phyloP scores from a whole-genome alignment of 2,797 vertebrate genomes.

The Acanthopagrus latus region DNA sequence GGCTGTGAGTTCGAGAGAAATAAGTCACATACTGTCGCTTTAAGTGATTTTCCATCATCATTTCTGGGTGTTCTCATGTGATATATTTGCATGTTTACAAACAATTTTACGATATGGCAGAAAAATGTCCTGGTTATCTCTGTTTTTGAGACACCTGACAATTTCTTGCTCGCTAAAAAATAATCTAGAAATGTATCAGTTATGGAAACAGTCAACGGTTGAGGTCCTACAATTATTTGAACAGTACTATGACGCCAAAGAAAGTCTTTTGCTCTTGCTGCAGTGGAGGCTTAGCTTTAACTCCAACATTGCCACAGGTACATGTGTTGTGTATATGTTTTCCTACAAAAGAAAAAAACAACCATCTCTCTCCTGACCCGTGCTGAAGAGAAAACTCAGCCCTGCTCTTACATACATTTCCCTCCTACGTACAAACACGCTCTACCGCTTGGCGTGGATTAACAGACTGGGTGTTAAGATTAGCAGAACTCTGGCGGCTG shows the following conservation, averaged over 20 bases:
- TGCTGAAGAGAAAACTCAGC: neutral
- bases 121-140: neutral
- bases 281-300: no score
- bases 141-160: neutral
- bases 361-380: neutral
- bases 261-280: neutral
- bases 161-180: no score
- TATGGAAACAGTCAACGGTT: neutral
- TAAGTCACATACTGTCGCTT: no score
- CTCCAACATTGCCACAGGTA: neutral
- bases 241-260: neutral
- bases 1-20: no score
- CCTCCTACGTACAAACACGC: conserved; percentile 26
- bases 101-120: neutral
- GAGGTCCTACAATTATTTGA: neutral
- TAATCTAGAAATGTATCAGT: neutral
- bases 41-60: no score
- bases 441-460: conserved; percentile 44
- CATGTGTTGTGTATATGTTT: no score
- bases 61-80: no score
- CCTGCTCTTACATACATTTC: conserved; percentile 12
- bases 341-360: neutral
- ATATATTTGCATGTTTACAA: neutral
- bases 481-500: conserved; percentile 31
- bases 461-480: conserved; percentile 45